Conservation (phyloP, 2,113 vertebrate species). For the Geococcyx californianus region DNA sequence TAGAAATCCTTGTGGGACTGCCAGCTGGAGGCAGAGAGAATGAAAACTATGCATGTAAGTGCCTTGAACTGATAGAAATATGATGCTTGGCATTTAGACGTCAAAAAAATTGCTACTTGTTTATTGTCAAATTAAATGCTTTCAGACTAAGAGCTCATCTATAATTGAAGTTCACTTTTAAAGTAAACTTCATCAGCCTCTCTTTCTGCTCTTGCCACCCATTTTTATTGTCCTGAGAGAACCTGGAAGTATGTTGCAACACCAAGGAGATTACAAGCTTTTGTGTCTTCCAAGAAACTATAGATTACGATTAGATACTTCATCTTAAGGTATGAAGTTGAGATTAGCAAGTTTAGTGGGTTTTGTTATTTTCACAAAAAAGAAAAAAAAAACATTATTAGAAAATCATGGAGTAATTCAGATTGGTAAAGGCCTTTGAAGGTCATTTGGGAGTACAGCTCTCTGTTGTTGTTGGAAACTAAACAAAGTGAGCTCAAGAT, state of each 20-base stretch:
- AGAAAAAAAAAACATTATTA: fast-evolving
- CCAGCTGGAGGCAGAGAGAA: not conserved
- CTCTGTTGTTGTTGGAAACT: not conserved
- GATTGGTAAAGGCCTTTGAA: not conserved
- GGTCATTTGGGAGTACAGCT: not conserved
- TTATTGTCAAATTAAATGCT: not conserved
- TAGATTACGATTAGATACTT: not conserved
- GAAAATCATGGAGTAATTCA: not conserved
- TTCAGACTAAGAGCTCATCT: slow-evolving; percentile 16
- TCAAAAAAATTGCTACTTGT: slow-evolving; percentile 25
- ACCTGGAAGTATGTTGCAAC: not conserved
- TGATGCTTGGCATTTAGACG: not conserved
- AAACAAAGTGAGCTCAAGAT: not conserved
- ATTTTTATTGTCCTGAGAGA: not conserved
- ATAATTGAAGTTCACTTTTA: slow-evolving; percentile 31
- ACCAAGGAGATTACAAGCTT: not conserved
- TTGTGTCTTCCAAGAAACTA: not conserved
- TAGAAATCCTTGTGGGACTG: not conserved
- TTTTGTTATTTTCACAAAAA: not conserved
- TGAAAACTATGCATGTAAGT: not conserved
- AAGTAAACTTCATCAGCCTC: not conserved
- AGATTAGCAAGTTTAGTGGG: not conserved
- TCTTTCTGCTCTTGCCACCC: not conserved
- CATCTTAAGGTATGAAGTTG: not conserved
- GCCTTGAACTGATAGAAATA: not conserved